Conservation (phyloP, 1,140 invertebrate species). For the Ridgeia piscesae region DNA sequence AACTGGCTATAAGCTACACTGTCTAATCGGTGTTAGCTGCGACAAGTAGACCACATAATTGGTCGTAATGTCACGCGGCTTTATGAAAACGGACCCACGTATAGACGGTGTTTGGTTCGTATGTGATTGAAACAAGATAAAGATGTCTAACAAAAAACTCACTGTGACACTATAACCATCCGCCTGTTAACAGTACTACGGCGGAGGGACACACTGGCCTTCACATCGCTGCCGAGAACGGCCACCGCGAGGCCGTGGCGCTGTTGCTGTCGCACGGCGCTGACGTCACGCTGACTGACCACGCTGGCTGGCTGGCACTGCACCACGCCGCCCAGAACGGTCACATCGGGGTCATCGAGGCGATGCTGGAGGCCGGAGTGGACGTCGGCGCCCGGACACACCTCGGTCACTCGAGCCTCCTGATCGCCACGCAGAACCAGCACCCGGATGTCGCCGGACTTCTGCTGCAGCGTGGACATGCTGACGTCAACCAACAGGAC, state of each 20-base stretch:
- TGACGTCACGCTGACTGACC: constrained; percentile 12
- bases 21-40: no score
- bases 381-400: constrained; percentile 19
- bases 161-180: constrained; percentile 55
- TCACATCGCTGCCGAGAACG: constrained; percentile 37
- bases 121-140: no score
- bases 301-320: constrained; percentile 26
- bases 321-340: constrained; percentile 33
- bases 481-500: constrained; percentile 12
- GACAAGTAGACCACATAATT: no score
- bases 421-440: constrained; percentile 28
- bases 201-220: constrained; percentile 52
- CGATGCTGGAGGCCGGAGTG: constrained; percentile 37
- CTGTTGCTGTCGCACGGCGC: constrained; percentile 19
- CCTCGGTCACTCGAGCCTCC: constrained; percentile 26
- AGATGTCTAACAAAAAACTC: no score
- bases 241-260: constrained; percentile 57
- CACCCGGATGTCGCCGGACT: constrained; percentile 22
- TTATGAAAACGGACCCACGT: no score
- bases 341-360: constrained; percentile 53
- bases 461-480: constrained; percentile 11
- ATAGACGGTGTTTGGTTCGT: no score
- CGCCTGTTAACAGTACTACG: constrained; percentile 2
- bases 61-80: no score
- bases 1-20: no score